Conservation (phyloP, 1,140 invertebrate genomes). For the Tyrophagus putrescentiae region DNA sequence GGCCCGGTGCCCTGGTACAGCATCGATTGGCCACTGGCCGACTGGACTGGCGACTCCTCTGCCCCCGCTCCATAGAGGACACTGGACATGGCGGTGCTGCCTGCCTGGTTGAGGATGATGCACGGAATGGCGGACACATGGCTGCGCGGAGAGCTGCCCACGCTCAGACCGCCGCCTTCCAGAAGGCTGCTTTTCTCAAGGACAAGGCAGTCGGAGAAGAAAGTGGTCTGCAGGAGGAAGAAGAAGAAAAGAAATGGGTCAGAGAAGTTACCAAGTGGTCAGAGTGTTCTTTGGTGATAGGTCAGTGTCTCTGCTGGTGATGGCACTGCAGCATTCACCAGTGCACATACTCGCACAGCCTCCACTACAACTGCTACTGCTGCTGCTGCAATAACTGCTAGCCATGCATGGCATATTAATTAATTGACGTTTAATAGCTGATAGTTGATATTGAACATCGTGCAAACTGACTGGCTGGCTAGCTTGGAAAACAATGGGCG, state of each 20-base stretch:
- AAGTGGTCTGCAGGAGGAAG: background rate
- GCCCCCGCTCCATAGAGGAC: background rate
- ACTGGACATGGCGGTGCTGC: too few relatives aligned
- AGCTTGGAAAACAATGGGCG: too few relatives aligned
- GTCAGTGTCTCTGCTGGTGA: too few relatives aligned
- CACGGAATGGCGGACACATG: constrained; percentile 13
- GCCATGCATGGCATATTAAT: too few relatives aligned
- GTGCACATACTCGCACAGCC: too few relatives aligned
- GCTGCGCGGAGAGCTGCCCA: background rate
- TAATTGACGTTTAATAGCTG: too few relatives aligned
- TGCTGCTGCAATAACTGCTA: too few relatives aligned
- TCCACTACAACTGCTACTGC: too few relatives aligned
- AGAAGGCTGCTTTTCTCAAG: background rate
- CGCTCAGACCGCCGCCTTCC: background rate
- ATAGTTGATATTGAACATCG: too few relatives aligned
- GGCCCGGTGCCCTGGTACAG: background rate
- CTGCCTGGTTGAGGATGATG: background rate
- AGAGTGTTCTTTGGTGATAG: too few relatives aligned
- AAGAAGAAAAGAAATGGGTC: background rate
- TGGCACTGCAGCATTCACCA: too few relatives aligned
- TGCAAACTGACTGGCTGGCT: too few relatives aligned
- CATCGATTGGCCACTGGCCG: background rate
- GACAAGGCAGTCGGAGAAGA: background rate
- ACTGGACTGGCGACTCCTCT: background rate
- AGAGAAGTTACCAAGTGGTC: background rate